A percentile compares a stretch with the other conserved stretches of the same genome.
Conservation (phyloP, 2,113 vertebrate genomes). For the Saccopteryx bilineata region DNA sequence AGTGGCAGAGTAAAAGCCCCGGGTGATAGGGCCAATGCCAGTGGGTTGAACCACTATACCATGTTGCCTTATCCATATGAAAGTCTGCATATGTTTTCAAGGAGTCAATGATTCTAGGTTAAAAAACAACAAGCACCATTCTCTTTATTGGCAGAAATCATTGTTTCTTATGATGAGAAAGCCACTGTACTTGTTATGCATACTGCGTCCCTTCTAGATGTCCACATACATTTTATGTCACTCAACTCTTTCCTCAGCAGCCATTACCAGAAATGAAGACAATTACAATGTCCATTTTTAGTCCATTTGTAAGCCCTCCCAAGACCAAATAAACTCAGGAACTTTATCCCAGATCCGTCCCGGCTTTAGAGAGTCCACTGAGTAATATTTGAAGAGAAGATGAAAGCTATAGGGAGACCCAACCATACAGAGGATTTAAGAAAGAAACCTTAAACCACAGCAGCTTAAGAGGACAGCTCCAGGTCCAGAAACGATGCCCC, state of each 20-base stretch:
- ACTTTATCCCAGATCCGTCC: background rate
- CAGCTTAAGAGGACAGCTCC: background rate
- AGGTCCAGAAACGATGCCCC: background rate
- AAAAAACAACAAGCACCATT: background rate
- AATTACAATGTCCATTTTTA: background rate
- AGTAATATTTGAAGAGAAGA: background rate
- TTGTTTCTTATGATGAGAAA: slow-evolving; percentile 32
- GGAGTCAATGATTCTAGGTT: background rate
- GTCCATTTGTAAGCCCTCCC: background rate
- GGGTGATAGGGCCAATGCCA: background rate
- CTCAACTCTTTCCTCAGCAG: background rate
- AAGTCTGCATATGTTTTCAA: background rate
- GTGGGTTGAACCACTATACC: background rate
- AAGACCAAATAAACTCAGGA: background rate
- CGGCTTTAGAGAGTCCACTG: background rate
- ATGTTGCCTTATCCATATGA: background rate
- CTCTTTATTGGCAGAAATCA: slow-evolving; percentile 1
- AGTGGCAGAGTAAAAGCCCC: background rate
- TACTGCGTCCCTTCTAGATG: background rate
- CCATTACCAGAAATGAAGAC: slow-evolving; percentile 25
- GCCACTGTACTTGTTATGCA: background rate
- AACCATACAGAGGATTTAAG: background rate
- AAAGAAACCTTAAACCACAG: background rate
- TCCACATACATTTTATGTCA: background rate
- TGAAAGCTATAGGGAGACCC: background rate